A percentile compares a stretch with the other conserved stretches of the same genome.
Evolutionary conservation across 1,140 invertebrate species (phyloP).

Genomic region (Himalopsyche phryganea): DNA sequence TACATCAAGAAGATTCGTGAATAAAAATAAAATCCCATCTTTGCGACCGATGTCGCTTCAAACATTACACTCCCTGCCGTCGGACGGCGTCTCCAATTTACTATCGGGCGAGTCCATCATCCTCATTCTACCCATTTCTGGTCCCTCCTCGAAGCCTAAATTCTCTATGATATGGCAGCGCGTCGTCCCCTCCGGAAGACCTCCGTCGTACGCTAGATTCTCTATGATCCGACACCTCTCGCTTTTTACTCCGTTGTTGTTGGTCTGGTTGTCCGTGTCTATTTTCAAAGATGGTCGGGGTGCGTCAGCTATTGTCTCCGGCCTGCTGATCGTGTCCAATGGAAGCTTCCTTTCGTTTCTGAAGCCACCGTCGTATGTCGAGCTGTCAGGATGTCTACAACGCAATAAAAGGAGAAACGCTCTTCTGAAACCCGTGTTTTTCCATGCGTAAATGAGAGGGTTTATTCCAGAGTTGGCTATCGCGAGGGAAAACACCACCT

Average conservation of each 20-base stretch:
- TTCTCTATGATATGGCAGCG: constrained; percentile 51
- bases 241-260: constrained; percentile 40
- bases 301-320: background rate
- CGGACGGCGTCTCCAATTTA: constrained; percentile 1
- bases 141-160: constrained; percentile 45
- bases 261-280: constrained; percentile 29
- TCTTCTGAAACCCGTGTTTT: constrained; percentile 68
- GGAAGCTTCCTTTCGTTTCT: constrained; percentile 34
- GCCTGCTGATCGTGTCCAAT: constrained; percentile 23
- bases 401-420: constrained; percentile 63
- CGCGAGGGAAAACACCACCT: constrained; percentile 65
- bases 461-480: constrained; percentile 74
- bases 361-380: constrained; percentile 40
- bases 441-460: constrained; percentile 78
- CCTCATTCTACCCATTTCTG: constrained; percentile 44
- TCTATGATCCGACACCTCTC: constrained; percentile 40
- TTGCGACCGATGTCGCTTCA: no score
- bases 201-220: constrained; percentile 37
- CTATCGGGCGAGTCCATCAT: constrained; percentile 39
- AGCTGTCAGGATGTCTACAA: constrained; percentile 57
- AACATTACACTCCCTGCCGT: background rate
- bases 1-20: constrained; percentile 8
- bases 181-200: constrained; percentile 37
- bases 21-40: constrained; percentile 8
- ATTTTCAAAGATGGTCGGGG: no score